These are phyloP conservation scores for Parnassius glacialis DNA, from an alignment of 2,888 invertebrate genomes.

Conservation along the genomic window DNA sequence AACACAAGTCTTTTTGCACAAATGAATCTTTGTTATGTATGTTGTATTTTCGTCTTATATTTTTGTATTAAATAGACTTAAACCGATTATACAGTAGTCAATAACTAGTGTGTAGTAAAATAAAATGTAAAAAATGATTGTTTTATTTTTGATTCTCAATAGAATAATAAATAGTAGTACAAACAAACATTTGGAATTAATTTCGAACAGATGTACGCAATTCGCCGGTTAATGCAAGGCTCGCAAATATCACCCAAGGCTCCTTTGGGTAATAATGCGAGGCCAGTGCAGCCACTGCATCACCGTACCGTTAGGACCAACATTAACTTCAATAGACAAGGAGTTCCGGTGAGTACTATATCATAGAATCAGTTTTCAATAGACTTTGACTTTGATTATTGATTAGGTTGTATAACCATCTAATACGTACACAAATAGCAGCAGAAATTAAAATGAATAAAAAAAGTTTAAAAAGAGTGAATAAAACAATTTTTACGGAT, in stretches of 20 bases:
- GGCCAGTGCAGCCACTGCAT: constrained; percentile 95
- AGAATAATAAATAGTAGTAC: background rate
- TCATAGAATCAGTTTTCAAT: too few species aligned
- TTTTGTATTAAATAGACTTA: too few species aligned
- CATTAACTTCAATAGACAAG: constrained; percentile 93
- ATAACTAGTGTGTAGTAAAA: background rate
- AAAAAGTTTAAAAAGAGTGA: too few species aligned
- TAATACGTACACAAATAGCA: too few species aligned
- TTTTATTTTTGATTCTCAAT: background rate
- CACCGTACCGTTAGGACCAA: constrained; percentile 97
- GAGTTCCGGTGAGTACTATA: constrained; percentile 53
- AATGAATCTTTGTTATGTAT: too few species aligned
- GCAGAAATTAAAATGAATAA: too few species aligned
- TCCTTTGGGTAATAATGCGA: constrained; percentile 95
- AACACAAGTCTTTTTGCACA: too few species aligned
- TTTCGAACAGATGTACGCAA: constrained; percentile 87
- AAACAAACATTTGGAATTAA: background rate
- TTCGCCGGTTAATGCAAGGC: constrained; percentile 94
- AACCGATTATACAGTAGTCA: too few species aligned
- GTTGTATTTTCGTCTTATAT: too few species aligned
- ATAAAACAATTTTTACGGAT: too few species aligned
- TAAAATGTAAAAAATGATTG: background rate
- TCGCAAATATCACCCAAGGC: constrained; percentile 92
- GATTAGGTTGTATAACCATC: too few species aligned
- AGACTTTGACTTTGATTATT: too few species aligned